Percentiles rank a stretch among this genome's conserved stretches.
Conservation (phyloP, 2,888 invertebrate species). For the Sussaba pulchella region DNA sequence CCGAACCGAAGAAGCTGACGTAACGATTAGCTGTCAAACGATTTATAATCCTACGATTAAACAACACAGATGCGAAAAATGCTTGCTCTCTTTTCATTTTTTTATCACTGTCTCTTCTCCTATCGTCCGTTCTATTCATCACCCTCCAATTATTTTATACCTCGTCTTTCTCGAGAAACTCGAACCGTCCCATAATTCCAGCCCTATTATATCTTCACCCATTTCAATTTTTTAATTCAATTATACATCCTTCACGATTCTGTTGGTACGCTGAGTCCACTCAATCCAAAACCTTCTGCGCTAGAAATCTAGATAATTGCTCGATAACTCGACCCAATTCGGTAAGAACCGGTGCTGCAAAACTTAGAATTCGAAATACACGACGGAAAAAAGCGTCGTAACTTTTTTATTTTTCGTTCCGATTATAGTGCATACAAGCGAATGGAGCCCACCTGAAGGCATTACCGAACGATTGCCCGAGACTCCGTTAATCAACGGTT, state of each 20-base stretch:
- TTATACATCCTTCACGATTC: slow-evolving; percentile 5
- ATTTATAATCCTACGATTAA: slow-evolving; percentile 75
- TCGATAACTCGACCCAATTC: too few species aligned
- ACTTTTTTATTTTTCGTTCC: too few species aligned
- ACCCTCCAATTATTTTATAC: neutral
- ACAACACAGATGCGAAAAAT: slow-evolving; percentile 29
- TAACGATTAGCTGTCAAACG: slow-evolving; percentile 71
- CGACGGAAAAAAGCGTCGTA: too few species aligned
- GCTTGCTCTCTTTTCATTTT: neutral
- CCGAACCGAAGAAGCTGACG: slow-evolving; percentile 63
- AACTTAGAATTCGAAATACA: too few species aligned
- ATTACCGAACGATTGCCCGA: too few species aligned
- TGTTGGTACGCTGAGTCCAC: slow-evolving; percentile 47
- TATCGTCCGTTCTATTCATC: too few species aligned
- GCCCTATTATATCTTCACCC: slow-evolving; percentile 52
- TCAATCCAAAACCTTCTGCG: too few species aligned
- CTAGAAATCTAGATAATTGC: too few species aligned
- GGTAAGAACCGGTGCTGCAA: too few species aligned
- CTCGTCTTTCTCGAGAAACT: slow-evolving; percentile 38
- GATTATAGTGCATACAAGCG: too few species aligned
- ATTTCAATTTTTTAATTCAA: slow-evolving; percentile 1
- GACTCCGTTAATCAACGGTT: neutral
- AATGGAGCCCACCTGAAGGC: too few species aligned
- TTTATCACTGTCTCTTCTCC: too few species aligned
- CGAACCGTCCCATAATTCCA: slow-evolving; percentile 55